phyloP scores from a whole-genome alignment of 2,113 vertebrate species.

The Macroglossus sobrinus region DNA sequence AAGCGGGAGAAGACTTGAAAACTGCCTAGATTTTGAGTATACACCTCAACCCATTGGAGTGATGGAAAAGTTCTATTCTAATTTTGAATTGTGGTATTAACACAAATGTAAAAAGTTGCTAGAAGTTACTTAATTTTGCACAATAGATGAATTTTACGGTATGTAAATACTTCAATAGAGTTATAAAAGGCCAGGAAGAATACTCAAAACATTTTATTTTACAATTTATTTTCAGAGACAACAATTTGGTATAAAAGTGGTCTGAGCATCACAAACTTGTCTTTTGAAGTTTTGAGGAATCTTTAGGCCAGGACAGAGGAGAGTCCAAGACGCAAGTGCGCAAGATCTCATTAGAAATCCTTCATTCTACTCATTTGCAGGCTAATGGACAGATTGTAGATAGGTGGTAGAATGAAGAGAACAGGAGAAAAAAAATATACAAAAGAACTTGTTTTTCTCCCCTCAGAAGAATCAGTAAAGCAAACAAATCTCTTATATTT shows the following conservation, averaged over 20 bases:
- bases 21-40: not conserved
- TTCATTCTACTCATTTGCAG: not conserved
- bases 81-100: not conserved
- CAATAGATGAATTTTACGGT: not conserved
- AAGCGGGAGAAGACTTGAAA: not conserved
- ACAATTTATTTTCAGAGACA: not conserved
- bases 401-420: not conserved
- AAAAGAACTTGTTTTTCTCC: not conserved
- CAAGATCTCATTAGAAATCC: not conserved
- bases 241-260: not conserved
- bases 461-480: not conserved
- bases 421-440: not conserved
- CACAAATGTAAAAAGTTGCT: not conserved
- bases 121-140: not conserved
- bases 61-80: not conserved
- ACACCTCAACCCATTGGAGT: not conserved
- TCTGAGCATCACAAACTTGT: not conserved
- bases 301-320: not conserved
- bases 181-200: not conserved
- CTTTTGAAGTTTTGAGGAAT: not conserved
- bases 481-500: not conserved
- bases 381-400: not conserved
- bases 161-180: not conserved
- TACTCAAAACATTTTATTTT: not conserved
- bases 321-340: not conserved